phyloP scores from a whole-genome alignment of 2,113 vertebrate species.

The Chelonoidis abingdonii region DNA sequence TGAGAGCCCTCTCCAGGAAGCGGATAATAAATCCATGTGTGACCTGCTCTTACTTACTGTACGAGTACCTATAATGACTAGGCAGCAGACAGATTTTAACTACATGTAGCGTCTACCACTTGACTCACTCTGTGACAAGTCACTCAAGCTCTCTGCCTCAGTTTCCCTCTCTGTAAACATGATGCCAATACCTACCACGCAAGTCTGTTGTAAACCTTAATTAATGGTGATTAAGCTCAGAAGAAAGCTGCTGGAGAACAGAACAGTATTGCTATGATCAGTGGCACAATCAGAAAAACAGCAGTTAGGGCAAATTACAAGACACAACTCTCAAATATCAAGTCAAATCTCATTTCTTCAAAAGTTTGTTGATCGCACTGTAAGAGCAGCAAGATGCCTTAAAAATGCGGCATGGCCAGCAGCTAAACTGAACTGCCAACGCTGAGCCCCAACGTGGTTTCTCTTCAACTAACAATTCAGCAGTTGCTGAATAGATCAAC shows the following conservation, averaged over 20 bases:
- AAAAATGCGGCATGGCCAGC: neutral
- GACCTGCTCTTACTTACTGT: neutral
- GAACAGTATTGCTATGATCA: neutral
- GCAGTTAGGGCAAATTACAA: neutral
- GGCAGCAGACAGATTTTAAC: neutral
- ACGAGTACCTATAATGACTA: neutral
- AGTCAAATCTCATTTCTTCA: neutral
- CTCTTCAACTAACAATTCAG: neutral
- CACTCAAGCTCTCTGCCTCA: neutral
- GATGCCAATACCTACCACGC: fast-evolving
- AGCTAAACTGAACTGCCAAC: neutral
- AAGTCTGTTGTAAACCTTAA: neutral
- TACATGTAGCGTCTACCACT: neutral
- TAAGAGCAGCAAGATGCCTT: constrained; percentile 29
- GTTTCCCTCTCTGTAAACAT: neutral
- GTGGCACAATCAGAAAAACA: neutral
- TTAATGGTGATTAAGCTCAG: neutral
- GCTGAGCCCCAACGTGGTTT: neutral
- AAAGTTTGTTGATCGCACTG: neutral
- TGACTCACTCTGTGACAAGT: neutral
- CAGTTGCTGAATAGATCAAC: constrained; percentile 8
- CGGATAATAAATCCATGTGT: neutral
- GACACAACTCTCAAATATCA: neutral
- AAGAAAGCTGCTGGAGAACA: neutral
- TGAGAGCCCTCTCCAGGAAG: neutral